Percentiles rank a stretch among this genome's conserved stretches.
phyloP scores from a whole-genome alignment of 2,113 vertebrate species.

The Herpetotheres cachinnans region DNA sequence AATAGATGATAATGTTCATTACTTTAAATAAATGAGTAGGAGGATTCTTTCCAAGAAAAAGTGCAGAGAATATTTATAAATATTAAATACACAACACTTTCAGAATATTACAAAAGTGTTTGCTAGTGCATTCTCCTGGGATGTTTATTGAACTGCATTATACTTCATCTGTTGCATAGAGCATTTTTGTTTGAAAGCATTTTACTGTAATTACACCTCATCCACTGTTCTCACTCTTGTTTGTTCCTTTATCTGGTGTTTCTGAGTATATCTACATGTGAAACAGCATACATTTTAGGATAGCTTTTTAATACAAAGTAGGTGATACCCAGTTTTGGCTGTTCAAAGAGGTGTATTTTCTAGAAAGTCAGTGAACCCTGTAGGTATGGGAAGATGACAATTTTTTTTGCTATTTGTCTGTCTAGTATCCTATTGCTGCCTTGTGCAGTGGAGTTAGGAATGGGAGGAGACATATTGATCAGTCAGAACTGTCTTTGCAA shows the following conservation, averaged over 20 bases:
- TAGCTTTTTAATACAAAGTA: neutral
- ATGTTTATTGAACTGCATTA: neutral
- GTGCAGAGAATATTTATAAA: neutral
- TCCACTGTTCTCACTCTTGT: neutral
- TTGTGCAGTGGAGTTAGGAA: neutral
- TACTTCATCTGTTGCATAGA: neutral
- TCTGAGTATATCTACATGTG: neutral
- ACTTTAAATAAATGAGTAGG: neutral
- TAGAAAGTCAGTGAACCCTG: neutral
- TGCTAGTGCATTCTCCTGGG: neutral
- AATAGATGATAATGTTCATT: neutral
- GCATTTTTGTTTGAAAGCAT: neutral
- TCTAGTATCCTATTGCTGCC: neutral
- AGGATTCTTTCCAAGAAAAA: neutral
- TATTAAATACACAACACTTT: neutral
- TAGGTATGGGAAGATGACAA: neutral
- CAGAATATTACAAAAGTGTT: neutral
- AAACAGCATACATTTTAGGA: neutral
- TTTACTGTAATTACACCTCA: neutral
- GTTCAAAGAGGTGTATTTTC: neutral
- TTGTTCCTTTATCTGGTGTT: neutral
- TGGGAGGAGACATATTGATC: neutral
- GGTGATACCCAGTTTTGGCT: neutral
- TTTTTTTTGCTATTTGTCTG: neutral
- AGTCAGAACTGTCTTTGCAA: neutral